Evolutionary conservation across 2,113 vertebrate genomes (phyloP).

Genomic region (Heterochromis multidens): DNA sequence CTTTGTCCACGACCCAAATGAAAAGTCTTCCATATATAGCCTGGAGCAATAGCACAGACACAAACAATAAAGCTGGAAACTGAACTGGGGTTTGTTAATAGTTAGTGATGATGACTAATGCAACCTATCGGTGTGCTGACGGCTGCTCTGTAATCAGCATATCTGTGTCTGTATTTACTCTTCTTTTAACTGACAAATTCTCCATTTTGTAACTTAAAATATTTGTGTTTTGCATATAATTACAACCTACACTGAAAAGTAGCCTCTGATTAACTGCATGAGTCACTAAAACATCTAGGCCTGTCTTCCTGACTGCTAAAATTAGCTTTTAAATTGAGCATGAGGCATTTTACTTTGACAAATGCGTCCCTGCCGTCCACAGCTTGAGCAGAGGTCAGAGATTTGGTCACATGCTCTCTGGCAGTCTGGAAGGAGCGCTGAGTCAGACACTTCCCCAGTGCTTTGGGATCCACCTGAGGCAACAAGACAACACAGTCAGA

Average conservation of each 20-base stretch:
- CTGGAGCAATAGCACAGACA: conserved; percentile 64
- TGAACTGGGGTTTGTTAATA: neutral
- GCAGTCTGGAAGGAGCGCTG: conserved; percentile 84
- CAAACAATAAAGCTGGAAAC: neutral
- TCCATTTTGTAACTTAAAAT: neutral
- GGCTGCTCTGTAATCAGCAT: neutral
- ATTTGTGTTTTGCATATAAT: neutral
- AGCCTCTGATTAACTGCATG: neutral
- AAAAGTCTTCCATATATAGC: conserved; percentile 92
- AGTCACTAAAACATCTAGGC: neutral
- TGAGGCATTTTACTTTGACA: conserved; percentile 80
- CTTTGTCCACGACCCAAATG: conserved; percentile 93
- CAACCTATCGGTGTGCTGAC: neutral
- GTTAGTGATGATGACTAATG: neutral
- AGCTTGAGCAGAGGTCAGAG: conserved; percentile 82
- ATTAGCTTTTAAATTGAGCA: neutral
- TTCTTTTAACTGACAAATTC: neutral
- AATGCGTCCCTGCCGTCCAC: conserved; percentile 88
- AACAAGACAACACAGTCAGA: neutral
- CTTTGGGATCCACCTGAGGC: conserved; percentile 80
- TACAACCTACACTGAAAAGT: neutral
- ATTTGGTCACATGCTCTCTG: conserved; percentile 84
- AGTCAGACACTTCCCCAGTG: conserved; percentile 81
- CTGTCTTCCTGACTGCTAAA: neutral
- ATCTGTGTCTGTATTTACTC: neutral